Percentiles rank a stretch among this genome's conserved stretches.
Conservation (phyloP, 2,888 invertebrate genomes). For the Axea sp. region DNA sequence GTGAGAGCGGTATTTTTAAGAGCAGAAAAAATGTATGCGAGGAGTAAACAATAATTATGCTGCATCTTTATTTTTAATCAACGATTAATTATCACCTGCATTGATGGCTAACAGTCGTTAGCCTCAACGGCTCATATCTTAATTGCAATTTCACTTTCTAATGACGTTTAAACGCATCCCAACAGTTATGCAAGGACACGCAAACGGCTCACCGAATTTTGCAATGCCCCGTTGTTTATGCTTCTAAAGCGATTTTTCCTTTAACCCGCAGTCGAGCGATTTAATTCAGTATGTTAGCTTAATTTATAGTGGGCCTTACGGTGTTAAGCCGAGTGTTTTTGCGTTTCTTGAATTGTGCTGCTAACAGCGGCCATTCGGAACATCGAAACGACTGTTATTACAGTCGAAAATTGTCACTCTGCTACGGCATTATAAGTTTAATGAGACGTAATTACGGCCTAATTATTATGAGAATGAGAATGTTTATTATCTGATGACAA, state of each 20-base stretch:
- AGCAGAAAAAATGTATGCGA: too few relatives aligned
- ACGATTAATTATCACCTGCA: constrained; percentile 22
- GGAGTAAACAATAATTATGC: too few relatives aligned
- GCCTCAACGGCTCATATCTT: constrained; percentile 30
- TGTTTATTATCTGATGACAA: constrained; percentile 23
- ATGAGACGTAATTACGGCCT: constrained; percentile 34
- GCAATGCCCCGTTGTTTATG: constrained; percentile 28
- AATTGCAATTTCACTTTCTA: constrained; percentile 47
- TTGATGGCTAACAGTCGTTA: constrained; percentile 19
- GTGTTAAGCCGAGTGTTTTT: constrained; percentile 23
- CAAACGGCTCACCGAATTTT: constrained; percentile 24
- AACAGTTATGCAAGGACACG: constrained; percentile 40
- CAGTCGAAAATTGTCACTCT: constrained; percentile 35
- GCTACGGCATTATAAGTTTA: constrained; percentile 13
- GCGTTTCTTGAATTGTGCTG: constrained; percentile 35
- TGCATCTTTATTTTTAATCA: too few relatives aligned
- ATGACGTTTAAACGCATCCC: constrained; percentile 41
- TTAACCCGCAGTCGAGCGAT: constrained; percentile 6
- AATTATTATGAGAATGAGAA: constrained; percentile 26
- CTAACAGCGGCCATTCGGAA: constrained; percentile 18
- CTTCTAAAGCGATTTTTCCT: constrained; percentile 22
- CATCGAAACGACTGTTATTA: constrained; percentile 32
- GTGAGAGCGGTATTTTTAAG: too few relatives aligned
- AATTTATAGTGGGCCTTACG: constrained; percentile 29
- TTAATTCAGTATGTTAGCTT: constrained; percentile 39